Evolutionary conservation across 2,797 vertebrate species (phyloP).

Genomic region (Momotus momota): DNA sequence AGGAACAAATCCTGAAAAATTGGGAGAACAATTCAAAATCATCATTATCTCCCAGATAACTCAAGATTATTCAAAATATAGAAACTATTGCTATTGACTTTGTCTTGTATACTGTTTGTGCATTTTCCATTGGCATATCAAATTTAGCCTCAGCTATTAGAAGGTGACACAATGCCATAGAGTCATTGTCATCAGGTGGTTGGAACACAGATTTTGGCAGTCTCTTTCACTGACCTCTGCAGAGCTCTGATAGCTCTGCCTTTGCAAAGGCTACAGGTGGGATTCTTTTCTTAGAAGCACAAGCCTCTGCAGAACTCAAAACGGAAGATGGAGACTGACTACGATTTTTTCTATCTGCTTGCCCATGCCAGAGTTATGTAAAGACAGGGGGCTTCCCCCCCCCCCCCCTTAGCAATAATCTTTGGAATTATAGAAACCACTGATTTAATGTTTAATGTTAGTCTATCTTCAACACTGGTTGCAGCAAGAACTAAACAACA

Average conservation of each 20-base stretch:
- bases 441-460: neutral
- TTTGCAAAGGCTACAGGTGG: neutral
- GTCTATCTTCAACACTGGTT: neutral
- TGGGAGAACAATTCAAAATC: neutral
- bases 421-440: neutral
- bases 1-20: neutral
- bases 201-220: accelerated
- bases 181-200: neutral
- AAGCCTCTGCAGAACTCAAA: neutral
- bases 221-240: accelerated
- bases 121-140: neutral
- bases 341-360: neutral
- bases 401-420: neutral
- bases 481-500: neutral
- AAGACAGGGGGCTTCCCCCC: neutral
- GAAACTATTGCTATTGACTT: neutral
- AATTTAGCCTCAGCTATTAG: neutral
- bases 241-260: neutral
- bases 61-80: neutral
- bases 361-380: neutral
- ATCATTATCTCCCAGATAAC: neutral
- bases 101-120: neutral
- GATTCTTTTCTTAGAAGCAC: neutral
- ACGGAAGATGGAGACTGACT: neutral
- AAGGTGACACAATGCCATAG: neutral